Base-by-base conservation (phyloP, 2,113 vertebrate genomes). In the Nematolebias whitei region DNA sequence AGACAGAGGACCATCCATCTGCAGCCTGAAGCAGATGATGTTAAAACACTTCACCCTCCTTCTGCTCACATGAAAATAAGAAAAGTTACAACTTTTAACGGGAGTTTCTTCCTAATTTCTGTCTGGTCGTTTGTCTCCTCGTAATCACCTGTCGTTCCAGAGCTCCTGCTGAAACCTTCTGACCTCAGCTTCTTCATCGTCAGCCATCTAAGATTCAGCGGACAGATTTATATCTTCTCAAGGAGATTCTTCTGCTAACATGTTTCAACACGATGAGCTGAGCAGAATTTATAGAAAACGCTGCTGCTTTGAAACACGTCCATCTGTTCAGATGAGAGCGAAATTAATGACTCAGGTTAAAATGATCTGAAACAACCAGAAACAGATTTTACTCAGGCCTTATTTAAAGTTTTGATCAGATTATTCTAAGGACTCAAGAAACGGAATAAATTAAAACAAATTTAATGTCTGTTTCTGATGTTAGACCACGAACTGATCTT, bases 1-100 rank as follows among this genome's bases (percentile, higher is more conserved):
- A 51, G 52, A 68, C 57, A 55, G 45, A 67, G 43, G 61, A 72
- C 61, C 43, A 52, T 84, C 88, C 87, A 89, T 90, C 86, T 91
- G 89, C 68, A 76, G 48, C 38, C 68, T 77, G 71, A 80, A 87
- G 12, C 39, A 73, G 39, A 44, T 89, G 45, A 41, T 47, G 58
- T 88, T 87, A 62, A 71, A 1, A 65, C 54, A 8, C 20, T 69
- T 49, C 26, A 29, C 40, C 62, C 26, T n/a, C n/a, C n/a, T n/a
- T n/a, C n/a, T n/a, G n/a, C n/a, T n/a, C n/a, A 7, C 26, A 60
- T 72, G 63, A 75, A 19, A 55, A 45, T 63, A 54, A 0, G 13
- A 29, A 60, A 38, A 12, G 53, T 50, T 26, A 6, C 18, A 11
- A 3, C 39, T 65, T 39, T 24, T 5, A 12, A 60, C 66, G 53